A percentile compares a stretch with the other conserved stretches of the same genome.
Conservation (phyloP, 2,888 invertebrate genomes). For the Chaitophorus viminalis region DNA sequence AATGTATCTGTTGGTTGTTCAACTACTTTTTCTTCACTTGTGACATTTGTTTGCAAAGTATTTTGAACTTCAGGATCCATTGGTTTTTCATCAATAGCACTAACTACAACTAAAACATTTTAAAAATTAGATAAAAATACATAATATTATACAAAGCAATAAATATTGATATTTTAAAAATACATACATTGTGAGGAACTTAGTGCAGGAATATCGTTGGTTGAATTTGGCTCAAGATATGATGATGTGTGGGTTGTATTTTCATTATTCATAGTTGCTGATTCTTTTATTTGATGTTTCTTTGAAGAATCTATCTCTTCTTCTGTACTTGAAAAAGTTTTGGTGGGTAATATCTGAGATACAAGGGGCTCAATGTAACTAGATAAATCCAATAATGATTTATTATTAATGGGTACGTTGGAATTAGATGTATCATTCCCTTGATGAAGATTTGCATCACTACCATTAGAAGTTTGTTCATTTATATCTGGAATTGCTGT, state of each 20-base stretch:
- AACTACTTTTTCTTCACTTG: conserved; percentile 16
- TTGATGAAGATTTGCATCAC: conserved; percentile 1
- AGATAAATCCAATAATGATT: conserved; percentile 19
- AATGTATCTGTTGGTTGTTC: conserved; percentile 44
- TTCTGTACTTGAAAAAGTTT: conserved; percentile 66
- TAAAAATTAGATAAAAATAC: neutral
- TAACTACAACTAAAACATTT: conserved; percentile 38
- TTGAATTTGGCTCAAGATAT: conserved; percentile 29
- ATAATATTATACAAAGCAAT: neutral
- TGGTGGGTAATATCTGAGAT: conserved; percentile 67
- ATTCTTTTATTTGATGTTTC: conserved; percentile 7
- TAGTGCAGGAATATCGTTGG: conserved; percentile 24
- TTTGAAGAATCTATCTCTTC: conserved; percentile 59
- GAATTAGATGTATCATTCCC: conserved; percentile 15
- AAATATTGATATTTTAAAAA: neutral
- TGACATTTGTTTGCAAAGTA: conserved; percentile 14
- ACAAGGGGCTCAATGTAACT: conserved; percentile 57
- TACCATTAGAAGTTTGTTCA: conserved; percentile 22
- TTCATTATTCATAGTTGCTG: conserved; percentile 23
- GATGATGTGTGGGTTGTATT: conserved; percentile 2
- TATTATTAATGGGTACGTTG: neutral
- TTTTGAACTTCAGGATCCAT: conserved; percentile 32
- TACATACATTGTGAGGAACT: conserved; percentile 43
- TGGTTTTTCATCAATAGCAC: conserved; percentile 40
- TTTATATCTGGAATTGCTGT: conserved; percentile 17